Conservation (phyloP, 2,113 vertebrate genomes). For the Bujurquina vittata region DNA sequence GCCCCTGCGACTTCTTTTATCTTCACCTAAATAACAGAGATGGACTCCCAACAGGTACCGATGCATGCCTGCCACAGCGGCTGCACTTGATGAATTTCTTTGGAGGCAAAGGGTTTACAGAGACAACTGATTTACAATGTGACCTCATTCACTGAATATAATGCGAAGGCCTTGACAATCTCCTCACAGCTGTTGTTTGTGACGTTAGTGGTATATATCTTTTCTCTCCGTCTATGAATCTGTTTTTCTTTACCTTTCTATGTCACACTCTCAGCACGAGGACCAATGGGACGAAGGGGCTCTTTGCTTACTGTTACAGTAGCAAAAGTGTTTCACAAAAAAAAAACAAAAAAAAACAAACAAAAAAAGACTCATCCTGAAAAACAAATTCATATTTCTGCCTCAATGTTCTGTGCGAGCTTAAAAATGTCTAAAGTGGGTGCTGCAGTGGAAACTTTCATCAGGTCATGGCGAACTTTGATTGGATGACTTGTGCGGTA, state of each 20-base stretch:
- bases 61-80: constrained; percentile 37
- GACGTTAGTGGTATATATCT: not conserved
- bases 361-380: not conserved
- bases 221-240: constrained; percentile 25
- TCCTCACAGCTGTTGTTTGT: constrained; percentile 45
- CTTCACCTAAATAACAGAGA: constrained; percentile 36
- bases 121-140: constrained; percentile 45
- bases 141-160: constrained; percentile 48
- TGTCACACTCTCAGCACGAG: constrained; percentile 37
- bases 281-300: constrained; percentile 77
- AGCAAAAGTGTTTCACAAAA: constrained; percentile 56
- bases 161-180: constrained; percentile 79
- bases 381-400: constrained; percentile 41
- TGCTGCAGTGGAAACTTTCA: constrained; percentile 25
- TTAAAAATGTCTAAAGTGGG: constrained; percentile 23
- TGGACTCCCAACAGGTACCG: constrained; percentile 24
- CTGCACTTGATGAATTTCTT: constrained; percentile 20
- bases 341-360: not conserved
- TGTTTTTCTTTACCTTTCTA: constrained; percentile 42
- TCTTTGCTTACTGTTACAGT: constrained; percentile 73
- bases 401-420: constrained; percentile 12
- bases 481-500: constrained; percentile 12
- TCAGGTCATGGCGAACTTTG: constrained; percentile 10
- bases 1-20: constrained; percentile 8
- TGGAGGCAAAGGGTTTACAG: constrained; percentile 40